Evolutionary conservation across 2,797 vertebrate genomes (phyloP).

Genomic region (Pipistrellus kuhlii): DNA sequence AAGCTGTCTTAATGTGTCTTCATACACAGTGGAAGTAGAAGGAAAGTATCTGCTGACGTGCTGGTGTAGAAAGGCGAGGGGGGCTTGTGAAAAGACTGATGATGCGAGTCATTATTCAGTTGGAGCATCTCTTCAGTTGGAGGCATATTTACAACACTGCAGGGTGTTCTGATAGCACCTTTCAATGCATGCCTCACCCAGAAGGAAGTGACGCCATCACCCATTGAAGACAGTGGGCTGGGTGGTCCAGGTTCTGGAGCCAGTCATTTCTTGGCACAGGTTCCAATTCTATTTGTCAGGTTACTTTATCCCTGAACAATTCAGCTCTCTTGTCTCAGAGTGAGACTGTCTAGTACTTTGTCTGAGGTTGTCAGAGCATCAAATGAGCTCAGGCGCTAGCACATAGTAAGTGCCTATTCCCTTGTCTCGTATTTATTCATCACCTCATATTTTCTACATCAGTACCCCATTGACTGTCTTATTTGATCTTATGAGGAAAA

Average conservation of each 20-base stretch:
- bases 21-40: constrained; percentile 45
- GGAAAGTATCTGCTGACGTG: constrained; percentile 62
- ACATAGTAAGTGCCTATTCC: not conserved
- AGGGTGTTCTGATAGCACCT: not conserved
- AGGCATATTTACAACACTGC: not conserved
- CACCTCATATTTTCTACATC: not conserved
- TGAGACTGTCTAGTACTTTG: not conserved
- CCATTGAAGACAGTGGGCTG: not conserved
- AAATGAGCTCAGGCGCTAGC: not conserved
- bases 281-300: not conserved
- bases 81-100: constrained; percentile 15
- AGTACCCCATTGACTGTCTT: not conserved
- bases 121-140: not conserved
- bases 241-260: not conserved
- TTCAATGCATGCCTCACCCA: not conserved
- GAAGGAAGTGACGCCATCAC: not conserved
- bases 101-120: constrained; percentile 19
- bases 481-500: not conserved
- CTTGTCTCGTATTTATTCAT: not conserved
- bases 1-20: constrained; percentile 75
- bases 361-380: not conserved
- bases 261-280: not conserved
- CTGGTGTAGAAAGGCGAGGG: constrained; percentile 29
- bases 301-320: not conserved
- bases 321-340: constrained; percentile 8